Base-by-base conservation (phyloP, 2,888 invertebrate species). In the Thymelicus sylvestris region DNA sequence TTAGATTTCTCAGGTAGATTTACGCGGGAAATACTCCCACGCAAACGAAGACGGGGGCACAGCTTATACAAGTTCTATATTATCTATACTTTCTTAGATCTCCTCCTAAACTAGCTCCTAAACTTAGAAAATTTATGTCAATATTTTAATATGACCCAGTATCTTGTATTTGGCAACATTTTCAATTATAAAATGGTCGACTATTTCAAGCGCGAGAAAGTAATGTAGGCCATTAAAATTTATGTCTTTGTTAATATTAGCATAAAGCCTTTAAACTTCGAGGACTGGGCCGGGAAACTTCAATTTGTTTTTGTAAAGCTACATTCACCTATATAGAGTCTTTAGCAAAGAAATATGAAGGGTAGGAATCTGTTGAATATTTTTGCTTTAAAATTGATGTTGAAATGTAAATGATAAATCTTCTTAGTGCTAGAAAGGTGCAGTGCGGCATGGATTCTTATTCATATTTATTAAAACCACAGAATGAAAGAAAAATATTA, bases 221-320 rank as follows among this genome's bases (percentile, higher is more conserved):
- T 62, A 62, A 68, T 44, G 44, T 68, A 62, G 55, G 67, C 66
- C 57, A 62, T 68, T 62, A 55, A 68, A 62, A 62, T 68, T 68
- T 68, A 62, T 68, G 44, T 62, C 67, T 62, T 68, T 68, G 67
- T 62, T 68, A 62, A 67, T 67, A 52, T 67, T 67, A 62, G 41
- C 67, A 67, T 67, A 67, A 67, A 52, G 67, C 67, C 67, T 61
- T 67, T 67, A 62, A 67, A 67, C 67, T 61, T 52, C 7, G 61
- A n/a, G 52, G n/a, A 39, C 39, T 52, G 15, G 50, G 50, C 50
- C 19, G 50, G 52, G 61, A 12, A 62, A 67, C 67, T 67, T 67
- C 44, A 61, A 67, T 61, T 67, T 67, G 61, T 67, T 47, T 67
- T 61, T 61, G 61, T 41, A 50, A 39, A 15, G 61, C n/a, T 24